phyloP scores from a whole-genome alignment of 1,140 invertebrate species.

The Drosophila orosa region DNA sequence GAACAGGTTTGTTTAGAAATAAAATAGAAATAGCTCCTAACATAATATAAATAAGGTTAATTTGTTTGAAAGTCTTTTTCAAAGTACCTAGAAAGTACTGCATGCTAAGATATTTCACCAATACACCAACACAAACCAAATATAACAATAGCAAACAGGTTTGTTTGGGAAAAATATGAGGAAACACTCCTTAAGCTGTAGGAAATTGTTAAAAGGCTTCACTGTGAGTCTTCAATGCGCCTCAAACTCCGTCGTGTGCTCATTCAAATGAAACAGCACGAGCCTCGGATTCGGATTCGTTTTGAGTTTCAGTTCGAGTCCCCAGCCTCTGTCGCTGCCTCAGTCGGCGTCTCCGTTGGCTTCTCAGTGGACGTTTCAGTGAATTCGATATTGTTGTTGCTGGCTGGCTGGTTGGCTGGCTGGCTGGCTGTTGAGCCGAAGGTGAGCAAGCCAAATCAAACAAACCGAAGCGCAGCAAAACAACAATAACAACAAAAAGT shows the following conservation, averaged over 20 bases:
- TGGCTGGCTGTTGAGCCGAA: constrained; percentile 59
- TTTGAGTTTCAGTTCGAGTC: constrained; percentile 27
- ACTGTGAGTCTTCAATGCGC: constrained; percentile 19
- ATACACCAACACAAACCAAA: background rate
- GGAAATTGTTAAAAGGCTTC: constrained; percentile 15
- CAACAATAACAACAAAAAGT: constrained; percentile 35
- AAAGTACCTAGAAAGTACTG: background rate
- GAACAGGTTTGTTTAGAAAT: background rate
- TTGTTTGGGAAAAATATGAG: background rate
- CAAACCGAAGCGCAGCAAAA: constrained; percentile 69
- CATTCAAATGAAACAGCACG: constrained; percentile 82
- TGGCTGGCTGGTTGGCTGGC: background rate
- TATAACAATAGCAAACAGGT: constrained; percentile 1
- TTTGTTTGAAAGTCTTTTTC: background rate
- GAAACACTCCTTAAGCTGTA: constrained; percentile 13
- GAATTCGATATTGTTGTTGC: constrained; percentile 27
- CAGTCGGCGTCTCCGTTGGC: constrained; percentile 20
- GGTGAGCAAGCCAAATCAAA: constrained; percentile 80
- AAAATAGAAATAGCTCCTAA: background rate
- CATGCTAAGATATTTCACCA: background rate
- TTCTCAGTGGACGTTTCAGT: constrained; percentile 9
- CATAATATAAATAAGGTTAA: background rate
- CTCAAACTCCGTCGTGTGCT: constrained; percentile 58
- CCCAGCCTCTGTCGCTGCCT: constrained; percentile 15
- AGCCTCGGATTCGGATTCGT: constrained; percentile 39